phyloP scores from a whole-genome alignment of 2,888 invertebrate genomes.

The Drosophila robusta region DNA sequence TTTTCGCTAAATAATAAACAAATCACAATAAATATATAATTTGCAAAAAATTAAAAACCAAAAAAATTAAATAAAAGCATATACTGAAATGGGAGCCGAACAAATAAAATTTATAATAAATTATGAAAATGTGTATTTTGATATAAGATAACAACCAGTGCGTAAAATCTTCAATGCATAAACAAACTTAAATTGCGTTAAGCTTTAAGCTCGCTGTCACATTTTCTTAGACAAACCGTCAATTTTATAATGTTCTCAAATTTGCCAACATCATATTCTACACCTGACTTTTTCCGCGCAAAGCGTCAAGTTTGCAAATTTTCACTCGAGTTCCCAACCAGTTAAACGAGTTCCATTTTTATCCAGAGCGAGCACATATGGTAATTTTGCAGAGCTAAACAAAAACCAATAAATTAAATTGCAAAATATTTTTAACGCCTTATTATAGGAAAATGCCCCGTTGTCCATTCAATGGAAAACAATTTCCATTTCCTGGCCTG shows the following conservation, averaged over 20 bases:
- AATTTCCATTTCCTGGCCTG: conserved; percentile 77
- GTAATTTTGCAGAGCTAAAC: conserved; percentile 40
- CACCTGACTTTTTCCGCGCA: conserved; percentile 42
- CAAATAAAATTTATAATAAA: too few relatives aligned
- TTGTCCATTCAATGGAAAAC: conserved; percentile 65
- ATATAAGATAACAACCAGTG: too few relatives aligned
- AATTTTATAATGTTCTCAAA: conserved; percentile 38
- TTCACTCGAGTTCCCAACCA: conserved; percentile 27
- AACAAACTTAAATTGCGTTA: too few relatives aligned
- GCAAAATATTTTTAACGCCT: conserved; percentile 80
- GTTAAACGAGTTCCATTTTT: conserved; percentile 41
- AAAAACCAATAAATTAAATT: conserved; percentile 68
- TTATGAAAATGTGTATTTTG: too few relatives aligned
- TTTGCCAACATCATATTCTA: conserved; percentile 28
- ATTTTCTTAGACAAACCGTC: conserved; percentile 9
- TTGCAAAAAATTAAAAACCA: too few relatives aligned
- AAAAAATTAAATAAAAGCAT: too few relatives aligned
- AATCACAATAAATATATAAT: too few relatives aligned
- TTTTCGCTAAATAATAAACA: too few relatives aligned
- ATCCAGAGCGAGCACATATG: conserved; percentile 27
- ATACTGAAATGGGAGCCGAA: too few relatives aligned
- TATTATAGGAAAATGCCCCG: conserved; percentile 70
- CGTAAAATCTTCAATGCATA: too few relatives aligned
- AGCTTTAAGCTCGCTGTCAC: not conserved
- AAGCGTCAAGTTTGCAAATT: conserved; percentile 31